Evolutionary conservation across 2,113 vertebrate genomes (phyloP), one percentile per base, ranked within the genome.

Genomic region (Vulpes ferrilata): DNA sequence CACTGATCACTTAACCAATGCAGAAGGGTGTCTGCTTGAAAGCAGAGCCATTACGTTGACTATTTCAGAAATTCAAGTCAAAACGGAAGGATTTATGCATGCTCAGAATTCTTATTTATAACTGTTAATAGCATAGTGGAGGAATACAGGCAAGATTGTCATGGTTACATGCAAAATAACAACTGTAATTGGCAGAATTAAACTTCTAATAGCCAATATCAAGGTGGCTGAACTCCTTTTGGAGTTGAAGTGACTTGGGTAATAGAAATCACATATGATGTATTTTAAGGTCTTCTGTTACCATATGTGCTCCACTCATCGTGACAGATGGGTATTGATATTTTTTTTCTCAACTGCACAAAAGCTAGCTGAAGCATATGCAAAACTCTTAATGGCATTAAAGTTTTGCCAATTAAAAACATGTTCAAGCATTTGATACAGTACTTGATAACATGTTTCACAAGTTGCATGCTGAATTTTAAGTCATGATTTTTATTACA

Each of bases 291-390:
- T 98, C 98, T 90, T 97, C 64, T 97, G 84, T 93, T 97, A 98
- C 97, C 98, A 97, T 98, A 98, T 98, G 98, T 97, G 88, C 97
- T 97, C 86, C 71, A 64, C 80, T 98, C 80, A 90, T 80, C 93
- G 98, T 98, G 98, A 98, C 98, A 98, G 98, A 98, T 98, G 98
- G 98, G 94, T 98, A 97, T 96, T 98, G 98, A 93, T 98, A 98
- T 98, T 98, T 98, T 93, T 93, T 97, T 98, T 97, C 98, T 98
- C 97, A 98, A 98, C 97, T 98, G 95, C 96, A 98, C 97, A 97
- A 98, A 98, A 95, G 97, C 89, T 97, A 98, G 95, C 96, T 98
- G 97, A 98, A 98, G 97, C 96, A 98, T 98, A 99, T 96, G 97
- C 67, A 97, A 98, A 98, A 97, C 73, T 97, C 96, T 95, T 98